Evolutionary conservation across 2,113 vertebrate species (phyloP), one percentile per base, ranked within the genome.

Genomic region (Monarcha castaneiventris): DNA sequence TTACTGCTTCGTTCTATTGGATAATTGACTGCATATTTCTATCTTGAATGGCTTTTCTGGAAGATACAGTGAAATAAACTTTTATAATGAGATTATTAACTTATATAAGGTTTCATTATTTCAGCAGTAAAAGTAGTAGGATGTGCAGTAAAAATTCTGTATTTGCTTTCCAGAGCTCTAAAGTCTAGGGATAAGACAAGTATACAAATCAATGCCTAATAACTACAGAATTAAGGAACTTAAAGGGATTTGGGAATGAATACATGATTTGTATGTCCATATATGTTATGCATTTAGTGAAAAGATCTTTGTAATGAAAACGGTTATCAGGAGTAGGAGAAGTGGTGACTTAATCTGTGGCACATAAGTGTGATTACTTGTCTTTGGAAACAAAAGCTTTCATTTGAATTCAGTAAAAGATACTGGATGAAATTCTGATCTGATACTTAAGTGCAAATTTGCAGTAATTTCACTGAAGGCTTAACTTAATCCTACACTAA

Each of bases 1-100:
- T 84, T 91, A 93, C 59, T 49, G 61, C 52, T 87, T 96, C 49
- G 83, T 88, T 97, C 84, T 90, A 44, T 82, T 87, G 82, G 39
- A 69, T 93, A 92, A 51, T 77, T 87, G 55, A 48, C 56, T 85
- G 33, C 26, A 7, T 49, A 59, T 75, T 89, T 90, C 63, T 94
- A 37, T 77, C 90, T 89, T 87, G 59, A 91, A 78, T 76, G 46
- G 75, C 46, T 87, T 78, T 95, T 91, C 56, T 59, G 49, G 33
- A 96, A 93, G 67, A 91, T 67, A 19, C 10, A 44, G 41, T 37
- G 44, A 86, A 84, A 68, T 90, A 76, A 86, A 81, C 55, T 92
- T 94, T 67, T 90, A 87, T 81, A 90, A 52, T 63, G 25, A 78
- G 77, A 84, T 78, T 68, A 89, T 74, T 83, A 81, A 74, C 64